A percentile compares a stretch with the other conserved stretches of the same genome.
These are phyloP conservation scores for Ascidia mentula DNA, from an alignment of 23 tunicate species.

Conservation along the genomic window DNA sequence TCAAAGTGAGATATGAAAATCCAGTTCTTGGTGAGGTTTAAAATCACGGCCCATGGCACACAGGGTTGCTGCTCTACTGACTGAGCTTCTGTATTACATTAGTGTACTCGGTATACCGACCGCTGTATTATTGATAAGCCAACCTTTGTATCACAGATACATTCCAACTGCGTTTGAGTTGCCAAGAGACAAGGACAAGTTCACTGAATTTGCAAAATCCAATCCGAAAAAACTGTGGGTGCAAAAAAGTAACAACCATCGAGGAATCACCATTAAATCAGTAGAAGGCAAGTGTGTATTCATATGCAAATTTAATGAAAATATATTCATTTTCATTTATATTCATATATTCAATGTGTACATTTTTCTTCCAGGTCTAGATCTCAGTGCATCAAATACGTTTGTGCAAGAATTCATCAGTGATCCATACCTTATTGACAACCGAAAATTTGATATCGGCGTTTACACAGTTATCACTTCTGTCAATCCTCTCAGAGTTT, in stretches of 20 bases:
- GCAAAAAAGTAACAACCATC: slow-evolving; percentile 82
- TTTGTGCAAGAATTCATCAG: slow-evolving; percentile 84
- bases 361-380: slow-evolving; percentile 28
- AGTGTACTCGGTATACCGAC: too few relatives aligned
- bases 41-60: too few relatives aligned
- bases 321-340: neutral
- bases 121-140: too few relatives aligned
- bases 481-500: slow-evolving; percentile 68
- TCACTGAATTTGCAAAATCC: slow-evolving; percentile 37
- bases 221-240: slow-evolving; percentile 92
- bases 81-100: too few relatives aligned
- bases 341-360: neutral
- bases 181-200: slow-evolving; percentile 61
- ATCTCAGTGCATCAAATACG: slow-evolving; percentile 53
- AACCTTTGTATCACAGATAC: slow-evolving; percentile 40
- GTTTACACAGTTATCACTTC: slow-evolving; percentile 91
- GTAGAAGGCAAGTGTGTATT: slow-evolving; percentile 27
- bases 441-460: slow-evolving; percentile 90
- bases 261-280: slow-evolving; percentile 81
- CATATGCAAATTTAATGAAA: too few relatives aligned
- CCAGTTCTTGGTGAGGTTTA: too few relatives aligned
- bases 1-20: too few relatives aligned
- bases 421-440: slow-evolving; percentile 70
- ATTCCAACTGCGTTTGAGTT: slow-evolving; percentile 87
- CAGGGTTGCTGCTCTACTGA: too few relatives aligned